phyloP scores from a whole-genome alignment of 2,888 invertebrate species.

The Melieria picta region DNA sequence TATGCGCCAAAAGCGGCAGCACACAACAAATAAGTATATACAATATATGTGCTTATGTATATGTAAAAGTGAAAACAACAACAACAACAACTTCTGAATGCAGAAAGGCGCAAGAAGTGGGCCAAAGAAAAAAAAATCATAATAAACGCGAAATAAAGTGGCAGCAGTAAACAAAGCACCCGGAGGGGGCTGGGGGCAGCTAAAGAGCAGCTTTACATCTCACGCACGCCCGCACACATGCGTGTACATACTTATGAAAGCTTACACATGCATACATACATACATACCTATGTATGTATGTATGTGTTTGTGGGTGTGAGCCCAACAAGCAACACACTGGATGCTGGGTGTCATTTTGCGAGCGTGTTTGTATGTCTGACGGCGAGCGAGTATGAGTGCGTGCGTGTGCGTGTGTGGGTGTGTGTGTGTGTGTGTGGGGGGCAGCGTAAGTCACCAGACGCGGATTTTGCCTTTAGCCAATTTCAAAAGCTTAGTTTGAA shows the following conservation, averaged over 20 bases:
- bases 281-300: neutral
- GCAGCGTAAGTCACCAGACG: neutral
- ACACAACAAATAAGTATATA: neutral
- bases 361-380: no score
- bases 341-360: no score
- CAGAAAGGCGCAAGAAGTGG: neutral
- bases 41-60: neutral
- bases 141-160: constrained; percentile 20
- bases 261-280: neutral
- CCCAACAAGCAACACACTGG: no score
- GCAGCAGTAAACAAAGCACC: neutral
- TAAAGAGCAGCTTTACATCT: neutral
- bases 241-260: neutral
- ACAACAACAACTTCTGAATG: neutral
- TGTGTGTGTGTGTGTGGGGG: no score
- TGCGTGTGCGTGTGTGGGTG: no score
- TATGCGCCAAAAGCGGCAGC: neutral
- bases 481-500: constrained; percentile 18
- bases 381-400: no score
- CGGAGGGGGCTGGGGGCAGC: neutral
- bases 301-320: neutral
- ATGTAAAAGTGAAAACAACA: neutral
- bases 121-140: neutral
- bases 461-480: constrained; percentile 29
- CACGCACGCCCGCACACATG: neutral